These are phyloP conservation scores for Hybos culiciformis DNA, from an alignment of 2,888 invertebrate species.

Conservation along the genomic window DNA sequence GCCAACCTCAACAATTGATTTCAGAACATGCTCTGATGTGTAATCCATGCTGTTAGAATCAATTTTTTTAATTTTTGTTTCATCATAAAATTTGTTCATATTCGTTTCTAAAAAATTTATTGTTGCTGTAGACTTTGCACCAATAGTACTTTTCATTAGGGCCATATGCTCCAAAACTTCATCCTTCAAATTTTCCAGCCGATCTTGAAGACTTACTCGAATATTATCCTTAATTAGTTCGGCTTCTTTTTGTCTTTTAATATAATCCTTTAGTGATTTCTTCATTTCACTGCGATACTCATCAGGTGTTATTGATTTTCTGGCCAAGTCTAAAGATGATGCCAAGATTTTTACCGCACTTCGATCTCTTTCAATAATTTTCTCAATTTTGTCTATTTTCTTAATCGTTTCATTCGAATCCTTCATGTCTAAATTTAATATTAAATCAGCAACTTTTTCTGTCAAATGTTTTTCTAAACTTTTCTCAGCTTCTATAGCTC, in stretches of 20 bases:
- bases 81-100: no score
- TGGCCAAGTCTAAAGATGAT: conserved; percentile 26
- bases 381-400: conserved; percentile 26
- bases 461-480: conserved; percentile 28
- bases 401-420: conserved; percentile 18
- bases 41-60: conserved; percentile 1
- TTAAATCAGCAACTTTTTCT: conserved; percentile 22
- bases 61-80: conserved; percentile 7
- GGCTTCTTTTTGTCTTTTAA: conserved; percentile 7
- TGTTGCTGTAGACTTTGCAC: conserved; percentile 24
- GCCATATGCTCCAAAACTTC: conserved; percentile 23
- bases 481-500: conserved; percentile 27
- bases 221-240: conserved; percentile 8
- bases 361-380: conserved; percentile 25
- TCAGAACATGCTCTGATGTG: not conserved
- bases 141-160: conserved; percentile 22
- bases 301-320: conserved; percentile 18
- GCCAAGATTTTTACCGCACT: conserved; percentile 26
- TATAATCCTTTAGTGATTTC: conserved; percentile 10
- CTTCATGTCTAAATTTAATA: conserved; percentile 20
- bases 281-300: conserved; percentile 22
- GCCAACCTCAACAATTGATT: conserved; percentile 20
- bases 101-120: conserved; percentile 22
- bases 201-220: conserved; percentile 12
- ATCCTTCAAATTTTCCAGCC: conserved; percentile 20